Evolutionary conservation across 1,140 invertebrate genomes (phyloP).

Genomic region (Dendroctonus ponderosae): DNA sequence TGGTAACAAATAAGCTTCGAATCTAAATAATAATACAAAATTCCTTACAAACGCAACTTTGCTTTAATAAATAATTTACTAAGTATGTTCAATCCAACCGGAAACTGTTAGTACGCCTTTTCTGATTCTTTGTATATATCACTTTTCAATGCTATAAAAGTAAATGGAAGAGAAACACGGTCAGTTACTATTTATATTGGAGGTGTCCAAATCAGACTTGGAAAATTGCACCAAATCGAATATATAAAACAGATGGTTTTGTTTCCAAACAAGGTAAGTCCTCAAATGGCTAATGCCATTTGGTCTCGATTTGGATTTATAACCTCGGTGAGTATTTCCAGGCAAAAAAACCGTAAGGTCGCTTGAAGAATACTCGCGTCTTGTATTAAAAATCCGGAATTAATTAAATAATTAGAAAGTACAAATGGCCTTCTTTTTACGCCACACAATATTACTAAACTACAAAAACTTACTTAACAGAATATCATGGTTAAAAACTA

Average conservation of each 20-base stretch:
- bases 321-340: conserved; percentile 8
- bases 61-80: no score
- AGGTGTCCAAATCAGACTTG: conserved; percentile 32
- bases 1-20: no score
- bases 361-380: no score
- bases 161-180: conserved; percentile 31
- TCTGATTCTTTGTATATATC: conserved; percentile 7
- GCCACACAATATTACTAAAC: neutral
- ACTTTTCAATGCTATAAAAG: conserved; percentile 14
- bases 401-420: no score
- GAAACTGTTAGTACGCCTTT: neutral
- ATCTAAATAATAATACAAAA: no score
- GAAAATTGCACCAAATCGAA: conserved; percentile 28
- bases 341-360: no score
- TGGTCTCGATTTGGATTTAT: conserved; percentile 31
- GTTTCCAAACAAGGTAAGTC: conserved; percentile 29
- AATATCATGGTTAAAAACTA: neutral
- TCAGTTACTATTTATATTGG: conserved; percentile 31
- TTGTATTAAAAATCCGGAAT: no score
- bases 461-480: no score
- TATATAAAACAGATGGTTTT: conserved; percentile 34
- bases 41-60: no score
- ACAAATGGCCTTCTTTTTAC: no score
- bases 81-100: no score
- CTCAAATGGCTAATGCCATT: conserved; percentile 17